Conservation (phyloP, 2,113 vertebrate species). For the Epinephelus lanceolatus region DNA sequence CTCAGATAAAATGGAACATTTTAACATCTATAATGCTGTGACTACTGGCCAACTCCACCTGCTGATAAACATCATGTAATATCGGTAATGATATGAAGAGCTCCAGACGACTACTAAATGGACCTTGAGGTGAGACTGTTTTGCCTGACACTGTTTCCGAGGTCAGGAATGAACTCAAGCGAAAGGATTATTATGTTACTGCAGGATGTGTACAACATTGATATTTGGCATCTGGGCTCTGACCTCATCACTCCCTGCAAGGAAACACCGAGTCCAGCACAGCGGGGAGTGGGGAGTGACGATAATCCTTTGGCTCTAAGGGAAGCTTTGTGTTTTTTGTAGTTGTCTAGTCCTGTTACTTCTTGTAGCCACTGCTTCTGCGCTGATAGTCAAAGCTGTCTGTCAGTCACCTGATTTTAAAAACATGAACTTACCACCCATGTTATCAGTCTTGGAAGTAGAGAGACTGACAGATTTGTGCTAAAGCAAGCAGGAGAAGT, state of each 20-base stretch:
- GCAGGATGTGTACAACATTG: not conserved
- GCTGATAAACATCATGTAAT: not conserved
- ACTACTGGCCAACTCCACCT: not conserved
- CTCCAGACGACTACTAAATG: not conserved
- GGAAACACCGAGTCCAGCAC: not conserved
- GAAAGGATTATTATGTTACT: not conserved
- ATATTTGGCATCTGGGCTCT: not conserved
- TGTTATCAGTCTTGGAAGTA: not conserved
- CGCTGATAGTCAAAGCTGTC: constrained; percentile 6
- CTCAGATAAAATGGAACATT: not conserved
- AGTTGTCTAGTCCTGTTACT: constrained; percentile 10
- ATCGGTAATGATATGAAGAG: not conserved
- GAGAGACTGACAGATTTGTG: constrained; percentile 50
- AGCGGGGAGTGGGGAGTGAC: not conserved
- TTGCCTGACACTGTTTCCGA: not conserved
- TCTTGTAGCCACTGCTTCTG: not conserved
- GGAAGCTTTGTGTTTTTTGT: constrained; percentile 7
- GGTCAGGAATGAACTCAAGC: not conserved
- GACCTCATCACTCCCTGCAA: not conserved
- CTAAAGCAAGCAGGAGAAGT: constrained; percentile 10
- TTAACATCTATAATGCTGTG: not conserved
- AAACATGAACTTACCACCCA: constrained; percentile 7
- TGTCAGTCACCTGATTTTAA: constrained; percentile 25
- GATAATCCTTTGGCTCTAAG: not conserved
- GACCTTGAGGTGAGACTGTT: not conserved